These are phyloP conservation scores for Pimpla rufipes DNA, from an alignment of 2,888 invertebrate genomes.

Conservation along the genomic window DNA sequence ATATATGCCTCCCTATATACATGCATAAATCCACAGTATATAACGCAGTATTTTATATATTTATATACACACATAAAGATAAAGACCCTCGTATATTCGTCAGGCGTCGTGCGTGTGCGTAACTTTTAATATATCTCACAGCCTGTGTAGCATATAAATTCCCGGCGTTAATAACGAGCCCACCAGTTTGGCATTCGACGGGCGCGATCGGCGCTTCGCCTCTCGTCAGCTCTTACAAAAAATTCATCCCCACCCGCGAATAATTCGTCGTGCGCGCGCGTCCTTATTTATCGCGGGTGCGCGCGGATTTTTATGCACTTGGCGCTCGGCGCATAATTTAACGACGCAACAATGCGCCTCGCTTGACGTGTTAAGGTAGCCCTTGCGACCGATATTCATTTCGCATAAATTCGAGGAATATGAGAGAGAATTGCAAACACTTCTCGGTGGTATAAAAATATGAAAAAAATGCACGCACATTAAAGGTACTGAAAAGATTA, in stretches of 20 bases:
- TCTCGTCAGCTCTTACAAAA: constrained; percentile 21
- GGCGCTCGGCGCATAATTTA: background rate
- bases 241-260: no score
- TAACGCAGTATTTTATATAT: no score
- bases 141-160: constrained; percentile 39
- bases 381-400: no score
- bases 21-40: no score
- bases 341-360: background rate
- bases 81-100: background rate
- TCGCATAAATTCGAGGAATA: no score
- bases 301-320: no score
- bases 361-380: constrained; percentile 6
- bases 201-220: constrained; percentile 5
- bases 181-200: constrained; percentile 42
- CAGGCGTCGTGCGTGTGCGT: background rate
- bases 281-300: background rate
- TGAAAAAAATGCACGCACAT: no score
- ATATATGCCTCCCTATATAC: no score
- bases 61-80: background rate
- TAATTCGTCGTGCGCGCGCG: background rate
- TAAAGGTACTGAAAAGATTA: no score
- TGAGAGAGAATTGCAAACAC: no score
- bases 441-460: no score
- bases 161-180: constrained; percentile 29
- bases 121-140: background rate